A percentile compares a stretch with the other conserved stretches of the same genome.
These are phyloP conservation scores for Smittia aterrima DNA, from an alignment of 2,888 invertebrate species.

Conservation along the genomic window DNA sequence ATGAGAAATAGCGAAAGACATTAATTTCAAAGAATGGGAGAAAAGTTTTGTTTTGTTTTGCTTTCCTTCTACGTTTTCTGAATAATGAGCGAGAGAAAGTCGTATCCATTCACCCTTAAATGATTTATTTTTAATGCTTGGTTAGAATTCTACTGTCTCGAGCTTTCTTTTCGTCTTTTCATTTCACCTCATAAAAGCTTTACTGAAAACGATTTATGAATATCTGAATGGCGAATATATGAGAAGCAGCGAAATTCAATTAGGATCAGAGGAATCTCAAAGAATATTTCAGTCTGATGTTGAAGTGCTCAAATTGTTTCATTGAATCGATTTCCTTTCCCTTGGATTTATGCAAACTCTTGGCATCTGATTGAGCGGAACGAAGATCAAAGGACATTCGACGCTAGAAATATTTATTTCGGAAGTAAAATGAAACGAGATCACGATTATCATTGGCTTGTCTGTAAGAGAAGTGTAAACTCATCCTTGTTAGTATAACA, in stretches of 20 bases:
- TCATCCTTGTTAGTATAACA: no score
- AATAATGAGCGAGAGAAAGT: slow-evolving; percentile 14
- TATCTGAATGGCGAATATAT: neutral
- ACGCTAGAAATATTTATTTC: no score
- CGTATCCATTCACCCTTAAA: neutral
- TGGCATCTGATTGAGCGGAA: no score
- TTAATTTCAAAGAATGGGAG: neutral
- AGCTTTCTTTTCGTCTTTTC: no score
- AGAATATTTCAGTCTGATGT: neutral
- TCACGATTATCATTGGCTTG: no score
- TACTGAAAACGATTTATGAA: neutral
- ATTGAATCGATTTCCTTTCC: no score
- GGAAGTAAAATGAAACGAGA: no score
- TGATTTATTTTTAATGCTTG: slow-evolving; percentile 11
- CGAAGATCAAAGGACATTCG: no score
- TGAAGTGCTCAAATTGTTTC: no score
- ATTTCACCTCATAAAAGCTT: neutral
- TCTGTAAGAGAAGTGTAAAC: no score
- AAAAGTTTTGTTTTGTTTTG: neutral
- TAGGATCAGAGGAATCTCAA: neutral
- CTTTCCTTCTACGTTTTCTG: neutral
- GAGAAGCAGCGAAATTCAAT: neutral
- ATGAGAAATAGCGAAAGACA: neutral
- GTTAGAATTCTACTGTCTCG: neutral
- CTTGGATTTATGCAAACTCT: no score